Base-by-base conservation (phyloP, 2,797 vertebrate species). In the Thaleichthys pacificus region DNA sequence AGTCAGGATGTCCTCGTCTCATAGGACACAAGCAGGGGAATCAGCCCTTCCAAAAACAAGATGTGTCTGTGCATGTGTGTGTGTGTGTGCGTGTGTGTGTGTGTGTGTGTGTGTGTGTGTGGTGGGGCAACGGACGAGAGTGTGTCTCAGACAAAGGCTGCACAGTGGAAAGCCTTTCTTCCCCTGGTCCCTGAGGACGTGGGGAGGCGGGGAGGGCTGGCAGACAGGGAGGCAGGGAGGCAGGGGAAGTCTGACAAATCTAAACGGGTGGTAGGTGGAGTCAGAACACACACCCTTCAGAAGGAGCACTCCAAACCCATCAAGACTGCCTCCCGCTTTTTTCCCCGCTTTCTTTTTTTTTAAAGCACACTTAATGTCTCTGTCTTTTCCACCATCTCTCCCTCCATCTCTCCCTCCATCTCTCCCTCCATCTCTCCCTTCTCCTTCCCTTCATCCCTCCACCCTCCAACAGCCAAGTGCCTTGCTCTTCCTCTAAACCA, bases 381-480 rank as follows among this genome's bases (percentile, higher is more conserved):
- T n/a, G 1, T n/a, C 56, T 58, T 58, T n/a, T n/a, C n/a, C n/a
- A n/a, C n/a, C n/a, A n/a, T n/a, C n/a, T n/a, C n/a, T n/a, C n/a
- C n/a, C n/a, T n/a, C n/a, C n/a, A n/a, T 58, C 21, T 38, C 7
- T 14, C 1, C 28, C 62, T 0, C 62, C 28, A 11, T 19, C 62
- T 5, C 62, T 30, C 61, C 11, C 61, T 30, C 61, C 26, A 69
- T 62, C 28, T 58, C 15, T 62, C 62, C 30, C 62, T 64, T 28
- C n/a, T n/a, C 62, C n/a, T 32, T 17, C 35, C 22, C 28, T 58
- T 11, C 22, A 30, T 26, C 64, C 71, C 54, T 68, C 69, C 72
- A 24, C 66, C 51, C 69, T 71, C 68, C 19, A 42, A 49, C 66
- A 67, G 69, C 64, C 24, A 28, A 77, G 61, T 62, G 30, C 26